A percentile compares a stretch with the other conserved stretches of the same genome.
These are phyloP conservation scores for Notodonta dromedarius DNA, from an alignment of 2,888 invertebrate species.

Conservation along the genomic window DNA sequence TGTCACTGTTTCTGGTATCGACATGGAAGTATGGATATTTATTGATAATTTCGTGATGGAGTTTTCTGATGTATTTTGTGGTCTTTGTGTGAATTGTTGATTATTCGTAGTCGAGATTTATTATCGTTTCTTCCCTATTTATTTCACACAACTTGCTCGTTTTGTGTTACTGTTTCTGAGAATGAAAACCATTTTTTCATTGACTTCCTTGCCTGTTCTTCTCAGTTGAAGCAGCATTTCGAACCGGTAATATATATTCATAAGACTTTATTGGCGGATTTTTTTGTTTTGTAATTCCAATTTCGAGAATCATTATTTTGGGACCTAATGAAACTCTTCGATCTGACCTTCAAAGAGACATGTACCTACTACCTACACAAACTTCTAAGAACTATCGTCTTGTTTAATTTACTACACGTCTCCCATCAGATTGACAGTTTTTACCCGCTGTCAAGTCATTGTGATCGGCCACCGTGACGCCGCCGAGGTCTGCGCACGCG, in stretches of 20 bases:
- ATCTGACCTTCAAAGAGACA: too few relatives aligned
- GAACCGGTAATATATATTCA: too few relatives aligned
- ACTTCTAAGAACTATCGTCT: background rate
- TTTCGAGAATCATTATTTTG: background rate
- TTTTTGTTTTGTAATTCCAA: background rate
- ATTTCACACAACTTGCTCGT: too few relatives aligned
- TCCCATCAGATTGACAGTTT: slow-evolving; percentile 1
- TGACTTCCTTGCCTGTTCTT: too few relatives aligned
- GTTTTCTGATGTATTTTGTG: background rate
- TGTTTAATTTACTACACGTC: background rate
- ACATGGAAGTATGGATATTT: background rate
- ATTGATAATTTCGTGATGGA: background rate
- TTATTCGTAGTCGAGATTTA: too few relatives aligned
- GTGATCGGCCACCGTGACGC: slow-evolving; percentile 16
- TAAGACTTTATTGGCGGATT: too few relatives aligned
- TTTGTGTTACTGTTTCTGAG: too few relatives aligned
- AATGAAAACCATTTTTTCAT: too few relatives aligned
- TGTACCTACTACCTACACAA: background rate
- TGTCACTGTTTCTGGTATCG: background rate
- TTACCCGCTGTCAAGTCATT: slow-evolving; percentile 9
- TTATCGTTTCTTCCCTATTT: too few relatives aligned
- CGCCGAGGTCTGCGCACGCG: slow-evolving; percentile 4
- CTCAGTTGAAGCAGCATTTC: too few relatives aligned
- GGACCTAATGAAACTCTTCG: too few relatives aligned
- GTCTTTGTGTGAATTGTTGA: background rate